Percentiles rank a stretch among this genome's conserved stretches.
Conservation (phyloP, 2,888 invertebrate genomes). For the Plagodis dolabraria region DNA sequence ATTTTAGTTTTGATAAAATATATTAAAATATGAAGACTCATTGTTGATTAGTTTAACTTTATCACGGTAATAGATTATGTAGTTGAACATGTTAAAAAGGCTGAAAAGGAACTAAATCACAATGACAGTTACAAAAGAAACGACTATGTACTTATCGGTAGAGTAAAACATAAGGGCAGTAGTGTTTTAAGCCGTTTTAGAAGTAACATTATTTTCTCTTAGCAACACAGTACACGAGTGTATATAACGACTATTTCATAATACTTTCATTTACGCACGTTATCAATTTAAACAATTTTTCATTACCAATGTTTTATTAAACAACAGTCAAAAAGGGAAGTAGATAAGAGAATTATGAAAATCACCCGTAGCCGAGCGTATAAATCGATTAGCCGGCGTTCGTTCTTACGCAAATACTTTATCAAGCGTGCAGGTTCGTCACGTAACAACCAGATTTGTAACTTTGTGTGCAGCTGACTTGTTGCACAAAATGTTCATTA, state of each 20-base stretch:
- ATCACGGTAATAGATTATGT: too few species aligned
- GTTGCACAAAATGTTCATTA: slow-evolving; percentile 64
- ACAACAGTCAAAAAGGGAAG: slow-evolving; percentile 51
- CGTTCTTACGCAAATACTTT: slow-evolving; percentile 75
- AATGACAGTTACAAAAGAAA: too few species aligned
- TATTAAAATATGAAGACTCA: too few species aligned
- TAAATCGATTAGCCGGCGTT: slow-evolving; percentile 77
- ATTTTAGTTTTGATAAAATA: too few species aligned
- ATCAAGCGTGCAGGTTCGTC: slow-evolving; percentile 74
- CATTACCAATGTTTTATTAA: slow-evolving; percentile 53
- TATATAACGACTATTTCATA: not conserved
- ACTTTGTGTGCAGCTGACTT: slow-evolving; percentile 54
- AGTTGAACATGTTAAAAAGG: too few species aligned
- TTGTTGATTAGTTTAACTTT: too few species aligned
- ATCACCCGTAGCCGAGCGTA: slow-evolving; percentile 71
- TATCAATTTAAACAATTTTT: slow-evolving; percentile 41
- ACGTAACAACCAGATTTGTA: slow-evolving; percentile 67
- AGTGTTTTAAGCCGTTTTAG: too few species aligned
- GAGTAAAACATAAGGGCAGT: too few species aligned
- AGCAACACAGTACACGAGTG: not conserved
- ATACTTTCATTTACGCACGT: slow-evolving; percentile 23
- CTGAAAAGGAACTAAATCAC: too few species aligned
- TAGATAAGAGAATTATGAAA: slow-evolving; percentile 78
- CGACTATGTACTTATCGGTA: too few species aligned
- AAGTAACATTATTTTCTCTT: not conserved